These are phyloP conservation scores for Geotrupes spiniger DNA, from an alignment of 2,888 invertebrate species.

Conservation along the genomic window DNA sequence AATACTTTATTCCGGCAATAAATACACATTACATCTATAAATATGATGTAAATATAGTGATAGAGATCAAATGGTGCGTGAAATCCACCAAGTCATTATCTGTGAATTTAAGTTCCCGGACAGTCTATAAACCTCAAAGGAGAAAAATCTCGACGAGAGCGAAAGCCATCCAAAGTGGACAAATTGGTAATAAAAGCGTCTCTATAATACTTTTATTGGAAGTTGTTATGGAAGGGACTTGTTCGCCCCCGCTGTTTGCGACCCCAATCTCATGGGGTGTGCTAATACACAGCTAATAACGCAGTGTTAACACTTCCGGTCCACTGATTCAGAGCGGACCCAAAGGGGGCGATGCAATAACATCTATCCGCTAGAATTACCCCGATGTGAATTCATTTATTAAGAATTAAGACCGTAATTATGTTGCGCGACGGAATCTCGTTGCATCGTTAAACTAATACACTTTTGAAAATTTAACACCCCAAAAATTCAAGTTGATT, in stretches of 20 bases:
- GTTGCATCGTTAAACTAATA: background rate
- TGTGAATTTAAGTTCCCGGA: background rate
- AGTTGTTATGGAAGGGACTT: constrained; percentile 5
- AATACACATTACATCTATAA: no score
- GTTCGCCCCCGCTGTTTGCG: constrained; percentile 21
- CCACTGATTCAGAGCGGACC: constrained; percentile 33
- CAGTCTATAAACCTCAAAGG: constrained; percentile 1
- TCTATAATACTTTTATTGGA: constrained; percentile 15
- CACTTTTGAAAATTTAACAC: background rate
- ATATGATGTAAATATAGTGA: background rate
- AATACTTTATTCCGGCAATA: no score
- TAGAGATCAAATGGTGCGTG: constrained; percentile 5
- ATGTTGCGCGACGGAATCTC: background rate
- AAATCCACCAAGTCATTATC: background rate
- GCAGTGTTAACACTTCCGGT: constrained; percentile 52
- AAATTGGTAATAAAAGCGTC: constrained; percentile 32
- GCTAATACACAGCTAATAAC: constrained; percentile 52
- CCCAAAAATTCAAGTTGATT: no score
- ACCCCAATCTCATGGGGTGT: constrained; percentile 45
- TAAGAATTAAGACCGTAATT: background rate
- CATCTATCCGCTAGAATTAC: constrained; percentile 8
- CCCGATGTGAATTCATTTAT: constrained; percentile 3
- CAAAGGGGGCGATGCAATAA: constrained; percentile 8
- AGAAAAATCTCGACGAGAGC: constrained; percentile 10
- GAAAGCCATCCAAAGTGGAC: constrained; percentile 24